Percentiles rank a stretch among this genome's conserved stretches.
Conservation (phyloP, 2,888 invertebrate genomes). For the Emmelina monodactyla region DNA sequence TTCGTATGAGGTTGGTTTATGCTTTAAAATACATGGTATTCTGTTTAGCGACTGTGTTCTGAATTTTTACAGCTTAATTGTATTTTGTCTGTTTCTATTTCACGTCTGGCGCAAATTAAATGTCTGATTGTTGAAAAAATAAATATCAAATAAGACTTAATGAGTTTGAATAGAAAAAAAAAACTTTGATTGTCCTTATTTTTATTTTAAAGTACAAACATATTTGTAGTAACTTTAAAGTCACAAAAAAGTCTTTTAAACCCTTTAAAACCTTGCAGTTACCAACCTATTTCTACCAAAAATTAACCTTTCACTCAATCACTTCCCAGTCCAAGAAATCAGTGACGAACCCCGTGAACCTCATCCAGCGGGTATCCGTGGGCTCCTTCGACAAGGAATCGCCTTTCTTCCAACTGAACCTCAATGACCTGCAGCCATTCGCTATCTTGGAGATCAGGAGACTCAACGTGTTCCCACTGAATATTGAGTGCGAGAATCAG, state of each 20-base stretch:
- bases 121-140: no score
- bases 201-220: no score
- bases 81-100: no score
- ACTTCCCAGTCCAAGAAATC: constrained; percentile 32
- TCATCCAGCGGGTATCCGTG: constrained; percentile 42
- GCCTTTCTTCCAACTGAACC: constrained; percentile 51
- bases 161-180: no score
- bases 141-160: no score
- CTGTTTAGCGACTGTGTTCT: neutral
- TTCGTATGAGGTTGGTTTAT: constrained; percentile 40
- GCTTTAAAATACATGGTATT: neutral
- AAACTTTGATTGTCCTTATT: no score
- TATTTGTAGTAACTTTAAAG: no score
- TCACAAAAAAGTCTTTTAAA: no score
- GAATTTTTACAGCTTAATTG: no score
- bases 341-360: constrained; percentile 31
- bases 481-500: neutral
- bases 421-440: constrained; percentile 45
- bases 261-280: neutral
- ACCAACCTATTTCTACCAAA: neutral
- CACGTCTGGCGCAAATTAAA: no score
- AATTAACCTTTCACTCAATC: constrained; percentile 2
- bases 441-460: constrained; percentile 34
- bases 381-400: constrained; percentile 46
- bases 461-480: constrained; percentile 38